phyloP scores from a whole-genome alignment of 2,888 invertebrate genomes.

The Iphiclides podalirius region DNA sequence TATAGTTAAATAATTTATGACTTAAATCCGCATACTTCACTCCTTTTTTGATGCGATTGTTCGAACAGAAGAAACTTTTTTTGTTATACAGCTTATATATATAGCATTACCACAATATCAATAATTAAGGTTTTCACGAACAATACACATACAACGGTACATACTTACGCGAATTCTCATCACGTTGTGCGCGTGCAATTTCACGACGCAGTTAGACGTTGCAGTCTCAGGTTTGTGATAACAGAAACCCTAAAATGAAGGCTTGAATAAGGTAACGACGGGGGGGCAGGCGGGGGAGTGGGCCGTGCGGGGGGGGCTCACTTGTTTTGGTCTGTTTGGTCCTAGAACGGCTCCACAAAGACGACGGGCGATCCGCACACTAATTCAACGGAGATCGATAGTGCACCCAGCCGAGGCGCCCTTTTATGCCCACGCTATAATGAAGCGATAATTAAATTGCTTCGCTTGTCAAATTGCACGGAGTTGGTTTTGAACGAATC shows the following conservation, averaged over 20 bases:
- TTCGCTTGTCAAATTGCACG: slow-evolving; percentile 34
- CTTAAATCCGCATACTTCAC: too few species aligned
- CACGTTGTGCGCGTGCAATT: slow-evolving; percentile 25
- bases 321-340: slow-evolving; percentile 80
- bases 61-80: too few species aligned
- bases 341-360: slow-evolving; percentile 76
- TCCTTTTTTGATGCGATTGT: too few species aligned
- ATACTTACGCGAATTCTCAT: too few species aligned
- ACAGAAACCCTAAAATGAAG: slow-evolving; percentile 42
- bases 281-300: slow-evolving; percentile 46
- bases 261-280: slow-evolving; percentile 58
- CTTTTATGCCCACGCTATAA: slow-evolving; percentile 66
- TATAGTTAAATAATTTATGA: too few species aligned
- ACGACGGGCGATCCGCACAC: slow-evolving; percentile 78
- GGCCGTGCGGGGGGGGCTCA: slow-evolving; percentile 43
- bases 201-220: slow-evolving; percentile 24
- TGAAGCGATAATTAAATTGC: slow-evolving; percentile 64
- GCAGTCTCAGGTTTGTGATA: slow-evolving; percentile 32
- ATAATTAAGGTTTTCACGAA: too few species aligned
- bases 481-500: too few species aligned
- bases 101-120: too few species aligned
- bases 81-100: too few species aligned
- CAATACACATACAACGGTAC: too few species aligned
- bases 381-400: slow-evolving; percentile 80
- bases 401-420: slow-evolving; percentile 69